Conservation (phyloP, 2,113 vertebrate genomes). For the Chinchilla lanigera region DNA sequence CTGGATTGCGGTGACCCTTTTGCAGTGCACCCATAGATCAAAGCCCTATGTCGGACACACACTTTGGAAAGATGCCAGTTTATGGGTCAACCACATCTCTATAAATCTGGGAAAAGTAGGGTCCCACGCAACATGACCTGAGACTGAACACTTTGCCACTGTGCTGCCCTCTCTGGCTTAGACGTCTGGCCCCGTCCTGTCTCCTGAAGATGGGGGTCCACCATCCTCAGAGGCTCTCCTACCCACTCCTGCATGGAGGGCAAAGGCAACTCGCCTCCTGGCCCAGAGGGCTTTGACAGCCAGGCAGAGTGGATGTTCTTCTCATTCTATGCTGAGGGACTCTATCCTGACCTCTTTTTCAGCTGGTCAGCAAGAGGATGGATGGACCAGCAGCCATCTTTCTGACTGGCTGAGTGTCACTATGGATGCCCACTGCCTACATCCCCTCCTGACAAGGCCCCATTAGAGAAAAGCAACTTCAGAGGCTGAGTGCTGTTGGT, state of each 20-base stretch:
- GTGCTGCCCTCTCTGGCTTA: background rate
- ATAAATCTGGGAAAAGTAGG: background rate
- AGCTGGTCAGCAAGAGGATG: background rate
- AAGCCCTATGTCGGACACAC: background rate
- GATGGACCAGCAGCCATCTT: background rate
- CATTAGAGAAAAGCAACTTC: background rate
- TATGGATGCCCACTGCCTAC: background rate
- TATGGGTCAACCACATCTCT: background rate
- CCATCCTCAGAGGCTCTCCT: background rate
- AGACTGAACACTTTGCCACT: background rate
- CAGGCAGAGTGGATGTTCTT: background rate
- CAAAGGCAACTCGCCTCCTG: fast-evolving
- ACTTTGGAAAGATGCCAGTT: background rate
- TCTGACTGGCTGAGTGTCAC: background rate
- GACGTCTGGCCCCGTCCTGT: background rate
- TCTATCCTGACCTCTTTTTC: background rate
- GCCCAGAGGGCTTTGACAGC: background rate
- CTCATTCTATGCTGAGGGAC: no score
- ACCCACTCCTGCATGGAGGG: background rate
- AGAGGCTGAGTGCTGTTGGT: background rate
- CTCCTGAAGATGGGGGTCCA: background rate
- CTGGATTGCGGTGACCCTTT: background rate
- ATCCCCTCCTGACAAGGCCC: background rate
- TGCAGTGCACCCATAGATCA: no score
- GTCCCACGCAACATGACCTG: no score